Conservation (phyloP, 2,797 vertebrate genomes). For the Rhincodon typus region DNA sequence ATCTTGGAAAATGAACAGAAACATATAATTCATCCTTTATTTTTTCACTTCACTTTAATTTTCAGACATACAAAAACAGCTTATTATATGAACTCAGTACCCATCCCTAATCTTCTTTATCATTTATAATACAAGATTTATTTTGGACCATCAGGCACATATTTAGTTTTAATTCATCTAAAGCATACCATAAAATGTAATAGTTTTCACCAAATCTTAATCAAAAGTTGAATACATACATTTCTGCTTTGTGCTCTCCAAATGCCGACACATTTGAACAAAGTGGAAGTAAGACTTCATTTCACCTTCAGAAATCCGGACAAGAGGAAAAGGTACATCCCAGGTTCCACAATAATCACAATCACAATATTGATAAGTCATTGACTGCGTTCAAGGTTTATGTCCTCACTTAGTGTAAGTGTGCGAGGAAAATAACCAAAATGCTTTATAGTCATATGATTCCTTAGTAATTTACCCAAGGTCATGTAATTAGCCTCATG, state of each 20-base stretch:
- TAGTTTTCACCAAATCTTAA: not conserved
- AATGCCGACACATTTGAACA: conserved; percentile 62
- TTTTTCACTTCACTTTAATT: not conserved
- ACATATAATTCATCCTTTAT: not conserved
- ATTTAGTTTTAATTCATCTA: not conserved
- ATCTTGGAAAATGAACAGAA: not conserved
- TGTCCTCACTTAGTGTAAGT: conserved; percentile 42
- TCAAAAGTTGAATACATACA: conserved; percentile 54
- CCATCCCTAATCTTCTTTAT: not conserved
- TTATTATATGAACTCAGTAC: not conserved
- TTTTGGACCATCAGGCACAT: not conserved
- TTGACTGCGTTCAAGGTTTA: conserved; percentile 44
- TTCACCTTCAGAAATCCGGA: conserved; percentile 73
- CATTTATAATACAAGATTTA: not conserved
- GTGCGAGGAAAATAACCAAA: not conserved
- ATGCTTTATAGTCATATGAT: conserved; percentile 49
- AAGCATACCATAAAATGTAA: not conserved
- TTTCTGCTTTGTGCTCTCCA: conserved; percentile 53
- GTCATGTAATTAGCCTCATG: conserved; percentile 46
- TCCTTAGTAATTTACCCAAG: conserved; percentile 59
- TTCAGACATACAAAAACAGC: not conserved
- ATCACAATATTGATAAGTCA: conserved; percentile 53
- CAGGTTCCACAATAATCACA: conserved; percentile 56
- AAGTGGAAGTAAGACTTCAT: conserved; percentile 77
- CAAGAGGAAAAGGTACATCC: conserved; percentile 56